Conservation (phyloP, 2,888 invertebrate species). For the Anticlea derivata region DNA sequence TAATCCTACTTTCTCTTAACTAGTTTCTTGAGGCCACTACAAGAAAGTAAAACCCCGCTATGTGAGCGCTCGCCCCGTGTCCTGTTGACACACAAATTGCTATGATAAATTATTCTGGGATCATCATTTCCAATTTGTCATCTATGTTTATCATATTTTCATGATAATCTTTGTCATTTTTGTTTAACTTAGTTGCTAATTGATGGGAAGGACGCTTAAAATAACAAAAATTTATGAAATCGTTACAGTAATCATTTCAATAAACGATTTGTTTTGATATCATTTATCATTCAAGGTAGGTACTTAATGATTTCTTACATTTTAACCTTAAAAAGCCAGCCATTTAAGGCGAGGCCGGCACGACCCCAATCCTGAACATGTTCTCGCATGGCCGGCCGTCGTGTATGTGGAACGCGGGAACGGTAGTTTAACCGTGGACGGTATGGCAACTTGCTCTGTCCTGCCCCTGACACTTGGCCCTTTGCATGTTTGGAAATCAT, state of each 20-base stretch:
- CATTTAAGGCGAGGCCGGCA: constrained; percentile 42
- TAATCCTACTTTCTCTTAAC: constrained; percentile 82
- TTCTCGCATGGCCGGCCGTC: constrained; percentile 53
- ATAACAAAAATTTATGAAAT: background rate
- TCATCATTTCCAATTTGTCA: constrained; percentile 46
- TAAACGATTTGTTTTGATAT: constrained; percentile 2
- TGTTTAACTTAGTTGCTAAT: background rate
- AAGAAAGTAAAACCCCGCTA: constrained; percentile 83
- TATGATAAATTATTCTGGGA: constrained; percentile 72
- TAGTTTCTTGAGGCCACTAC: constrained; percentile 78
- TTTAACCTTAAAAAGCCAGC: constrained; percentile 37
- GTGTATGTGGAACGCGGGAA: constrained; percentile 79
- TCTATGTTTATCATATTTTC: constrained; percentile 16
- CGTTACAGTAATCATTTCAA: background rate
- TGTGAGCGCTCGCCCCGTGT: constrained; percentile 75
- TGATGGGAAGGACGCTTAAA: background rate
- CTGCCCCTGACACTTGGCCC: constrained; percentile 61
- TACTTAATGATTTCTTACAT: constrained; percentile 30
- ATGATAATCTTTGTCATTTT: constrained; percentile 1
- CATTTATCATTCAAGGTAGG: constrained; percentile 22
- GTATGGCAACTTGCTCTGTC: constrained; percentile 61
- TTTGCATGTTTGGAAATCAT: constrained; percentile 53
- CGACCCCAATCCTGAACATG: constrained; percentile 56
- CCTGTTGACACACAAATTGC: constrained; percentile 78
- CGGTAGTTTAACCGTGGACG: constrained; percentile 63